phyloP scores from a whole-genome alignment of 2,797 vertebrate species.

The Periophthalmus magnuspinnatus region DNA sequence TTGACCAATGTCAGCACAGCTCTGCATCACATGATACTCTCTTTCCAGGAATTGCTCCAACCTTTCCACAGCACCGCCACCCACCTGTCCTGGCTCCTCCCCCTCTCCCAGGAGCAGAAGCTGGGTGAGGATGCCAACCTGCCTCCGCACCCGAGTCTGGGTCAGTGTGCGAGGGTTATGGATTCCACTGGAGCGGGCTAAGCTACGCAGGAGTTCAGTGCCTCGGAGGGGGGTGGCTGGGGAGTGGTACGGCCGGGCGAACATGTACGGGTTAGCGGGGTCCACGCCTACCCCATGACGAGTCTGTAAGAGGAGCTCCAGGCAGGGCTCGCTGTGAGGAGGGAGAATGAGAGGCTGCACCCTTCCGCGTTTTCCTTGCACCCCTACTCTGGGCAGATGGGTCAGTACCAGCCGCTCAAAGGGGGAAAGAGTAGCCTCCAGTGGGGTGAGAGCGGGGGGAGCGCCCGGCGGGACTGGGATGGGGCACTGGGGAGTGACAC shows the following conservation, averaged over 20 bases:
- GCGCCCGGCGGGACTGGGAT: conserved; percentile 63
- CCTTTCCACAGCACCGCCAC: conserved; percentile 69
- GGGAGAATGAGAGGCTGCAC: conserved; percentile 82
- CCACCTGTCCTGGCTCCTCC: conserved; percentile 71
- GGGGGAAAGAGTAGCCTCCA: conserved; percentile 81
- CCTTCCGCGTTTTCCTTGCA: conserved; percentile 81
- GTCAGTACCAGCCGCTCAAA: conserved; percentile 81
- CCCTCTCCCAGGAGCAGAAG: conserved; percentile 80
- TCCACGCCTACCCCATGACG: conserved; percentile 79
- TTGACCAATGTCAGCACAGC: conserved; percentile 78
- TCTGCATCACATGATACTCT: conserved; percentile 82
- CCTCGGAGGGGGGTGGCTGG: conserved; percentile 80
- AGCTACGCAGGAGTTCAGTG: conserved; percentile 79
- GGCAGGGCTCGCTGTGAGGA: conserved; percentile 79
- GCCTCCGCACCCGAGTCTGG: conserved; percentile 78
- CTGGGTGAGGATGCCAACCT: conserved; percentile 83
- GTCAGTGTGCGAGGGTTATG: conserved; percentile 80
- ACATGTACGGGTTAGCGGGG: conserved; percentile 76
- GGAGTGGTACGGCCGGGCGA: conserved; percentile 81
- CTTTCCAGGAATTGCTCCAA: conserved; percentile 80
- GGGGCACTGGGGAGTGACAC: conserved; percentile 72
- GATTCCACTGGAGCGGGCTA: conserved; percentile 79
- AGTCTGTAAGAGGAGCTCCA: conserved; percentile 80
- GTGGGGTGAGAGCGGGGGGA: conserved; percentile 72
- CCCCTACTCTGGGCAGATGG: conserved; percentile 77